Conservation (phyloP, 37 sponge, comb jelly and placozoan species). For the Cliona cf. orientalis region DNA sequence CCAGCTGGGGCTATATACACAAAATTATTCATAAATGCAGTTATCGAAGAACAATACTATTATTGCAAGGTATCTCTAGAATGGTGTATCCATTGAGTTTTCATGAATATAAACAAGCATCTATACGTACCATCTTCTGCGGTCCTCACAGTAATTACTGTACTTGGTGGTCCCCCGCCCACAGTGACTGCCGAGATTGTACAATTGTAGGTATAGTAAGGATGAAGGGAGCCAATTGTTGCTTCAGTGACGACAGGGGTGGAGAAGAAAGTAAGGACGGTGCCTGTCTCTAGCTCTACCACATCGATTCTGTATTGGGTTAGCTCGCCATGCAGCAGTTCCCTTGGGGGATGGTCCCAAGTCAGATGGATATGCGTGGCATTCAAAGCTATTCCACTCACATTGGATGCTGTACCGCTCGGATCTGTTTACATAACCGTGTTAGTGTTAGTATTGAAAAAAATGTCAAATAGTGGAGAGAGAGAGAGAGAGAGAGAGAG, state of each 20-base stretch:
- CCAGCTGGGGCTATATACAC: not conserved
- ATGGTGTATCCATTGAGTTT: too few species aligned
- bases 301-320: conserved; percentile 6
- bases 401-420: not conserved
- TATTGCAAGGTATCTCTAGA: too few species aligned
- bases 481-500: conserved; percentile 15
- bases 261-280: not conserved
- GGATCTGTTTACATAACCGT: too few species aligned
- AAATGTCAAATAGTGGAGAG: conserved; percentile 11
- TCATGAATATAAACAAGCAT: too few species aligned
- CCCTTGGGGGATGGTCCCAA: conserved; percentile 14
- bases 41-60: too few species aligned
- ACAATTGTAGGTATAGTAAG: conserved; percentile 21
- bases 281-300: not conserved
- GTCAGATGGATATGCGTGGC: conserved; percentile 8
- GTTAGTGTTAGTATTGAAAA: too few species aligned
- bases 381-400: not conserved
- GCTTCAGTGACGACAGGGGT: not conserved
- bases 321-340: conserved; percentile 21
- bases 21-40: too few species aligned
- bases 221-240: conserved; percentile 10
- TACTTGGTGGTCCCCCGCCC: not conserved
- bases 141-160: not conserved
- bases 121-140: conserved; percentile 7
- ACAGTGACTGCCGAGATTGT: not conserved